These are phyloP conservation scores for Stenopsyche tienmushanensis DNA, from an alignment of 1,140 invertebrate genomes.

Conservation along the genomic window DNA sequence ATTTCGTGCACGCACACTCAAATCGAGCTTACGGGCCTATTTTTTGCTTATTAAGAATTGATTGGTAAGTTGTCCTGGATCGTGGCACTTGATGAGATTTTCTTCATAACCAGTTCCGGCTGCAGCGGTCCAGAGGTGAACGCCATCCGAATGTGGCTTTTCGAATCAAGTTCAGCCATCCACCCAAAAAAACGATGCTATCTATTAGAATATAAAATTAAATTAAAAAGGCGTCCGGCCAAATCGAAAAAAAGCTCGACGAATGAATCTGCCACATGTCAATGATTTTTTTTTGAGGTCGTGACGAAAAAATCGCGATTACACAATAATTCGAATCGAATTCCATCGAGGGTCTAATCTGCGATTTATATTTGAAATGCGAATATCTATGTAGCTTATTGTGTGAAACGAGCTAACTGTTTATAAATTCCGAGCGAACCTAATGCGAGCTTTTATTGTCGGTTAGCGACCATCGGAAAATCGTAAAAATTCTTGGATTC, in stretches of 20 bases:
- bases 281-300: not conserved
- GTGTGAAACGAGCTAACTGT: too few relatives aligned
- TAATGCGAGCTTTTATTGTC: too few relatives aligned
- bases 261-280: not conserved
- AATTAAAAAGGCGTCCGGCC: not conserved
- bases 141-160: not conserved
- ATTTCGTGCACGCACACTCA: conserved; percentile 5
- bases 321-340: too few relatives aligned
- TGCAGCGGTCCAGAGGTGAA: not conserved
- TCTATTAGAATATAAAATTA: not conserved
- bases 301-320: too few relatives aligned
- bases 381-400: too few relatives aligned
- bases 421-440: too few relatives aligned
- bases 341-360: too few relatives aligned
- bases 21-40: not conserved
- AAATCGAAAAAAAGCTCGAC: conserved; percentile 3
- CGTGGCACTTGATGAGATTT: not conserved
- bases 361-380: too few relatives aligned
- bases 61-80: not conserved
- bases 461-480: too few relatives aligned
- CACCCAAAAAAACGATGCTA: not conserved
- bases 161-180: not conserved
- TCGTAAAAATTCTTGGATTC: too few relatives aligned
- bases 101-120: conserved; percentile 5
- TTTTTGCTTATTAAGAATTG: conserved; percentile 4